These are phyloP conservation scores for fruit fly (Drosophila melanogaster) DNA, from an alignment of 1,140 invertebrate genomes.

Conservation along the genomic window Release_6_plus_ISO1_MT NC_004354.4:16464501-16465000, in stretches of 20 bases:
- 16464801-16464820: constrained; percentile 20
- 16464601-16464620: constrained; percentile 99
- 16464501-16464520: constrained; percentile 98
- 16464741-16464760: constrained; percentile 97
- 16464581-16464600: constrained; percentile 99
- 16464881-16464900: neutral
- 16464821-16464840: neutral
- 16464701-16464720: constrained; percentile 94
- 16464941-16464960: neutral
- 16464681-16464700: constrained; percentile 95
- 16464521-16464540: constrained; percentile 99
- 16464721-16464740: constrained; percentile 94
- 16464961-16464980: constrained; percentile 3
- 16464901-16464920: neutral
- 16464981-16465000: constrained; percentile 3
- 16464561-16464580: constrained; percentile 98
- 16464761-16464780: constrained; percentile 98
- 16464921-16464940: neutral
- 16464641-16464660: constrained; percentile 99
- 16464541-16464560: constrained; percentile 99
- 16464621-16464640: constrained; percentile 99
- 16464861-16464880: neutral
- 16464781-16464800: constrained; percentile 96
- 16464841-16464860: neutral
- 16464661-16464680: constrained; percentile 97